These are phyloP conservation scores for Drosophila nikananu DNA, from an alignment of 1,140 invertebrate genomes.

Conservation along the genomic window DNA sequence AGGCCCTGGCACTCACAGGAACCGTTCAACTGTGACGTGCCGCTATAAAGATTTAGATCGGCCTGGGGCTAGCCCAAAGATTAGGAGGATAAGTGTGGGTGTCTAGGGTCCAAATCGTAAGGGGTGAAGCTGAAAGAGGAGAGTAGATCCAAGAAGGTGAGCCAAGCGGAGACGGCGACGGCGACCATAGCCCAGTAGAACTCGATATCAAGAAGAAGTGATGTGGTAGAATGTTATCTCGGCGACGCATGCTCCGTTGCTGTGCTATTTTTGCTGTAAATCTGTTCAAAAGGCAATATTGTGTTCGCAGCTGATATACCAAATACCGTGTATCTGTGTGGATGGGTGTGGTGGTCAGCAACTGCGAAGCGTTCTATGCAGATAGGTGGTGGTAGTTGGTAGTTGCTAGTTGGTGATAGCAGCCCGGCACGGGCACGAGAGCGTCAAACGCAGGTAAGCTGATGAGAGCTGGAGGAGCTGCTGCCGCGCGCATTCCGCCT, in stretches of 20 bases:
- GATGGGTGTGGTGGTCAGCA: conserved; percentile 72
- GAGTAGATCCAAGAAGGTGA: conserved; percentile 10
- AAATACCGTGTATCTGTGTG: conserved; percentile 80
- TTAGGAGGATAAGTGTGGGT: conserved; percentile 1
- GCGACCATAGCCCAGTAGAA: conserved; percentile 8
- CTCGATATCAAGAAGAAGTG: conserved; percentile 35
- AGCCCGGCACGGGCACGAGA: conserved; percentile 35
- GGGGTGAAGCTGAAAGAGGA: conserved; percentile 12
- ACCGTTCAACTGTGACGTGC: conserved; percentile 71
- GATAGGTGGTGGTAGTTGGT: conserved; percentile 49
- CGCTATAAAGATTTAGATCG: conserved; percentile 65
- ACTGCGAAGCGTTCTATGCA: conserved; percentile 73
- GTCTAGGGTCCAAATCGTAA: conserved; percentile 10
- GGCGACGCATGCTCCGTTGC: background rate
- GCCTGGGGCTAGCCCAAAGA: conserved; percentile 16
- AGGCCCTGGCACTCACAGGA: conserved; percentile 64
- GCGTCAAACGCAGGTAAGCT: conserved; percentile 69
- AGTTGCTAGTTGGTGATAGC: conserved; percentile 41
- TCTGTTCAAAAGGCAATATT: conserved; percentile 81
- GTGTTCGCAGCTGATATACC: conserved; percentile 83
- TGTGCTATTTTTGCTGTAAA: conserved; percentile 61
- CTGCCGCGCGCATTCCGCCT: conserved; percentile 80
- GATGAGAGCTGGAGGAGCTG: conserved; percentile 78
- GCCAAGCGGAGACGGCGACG: conserved; percentile 37
- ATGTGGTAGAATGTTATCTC: conserved; percentile 9